A percentile compares a stretch with the other conserved stretches of the same genome.
These are phyloP conservation scores for Luehdorfia chinensis DNA, from an alignment of 1,140 invertebrate species.

Conservation along the genomic window DNA sequence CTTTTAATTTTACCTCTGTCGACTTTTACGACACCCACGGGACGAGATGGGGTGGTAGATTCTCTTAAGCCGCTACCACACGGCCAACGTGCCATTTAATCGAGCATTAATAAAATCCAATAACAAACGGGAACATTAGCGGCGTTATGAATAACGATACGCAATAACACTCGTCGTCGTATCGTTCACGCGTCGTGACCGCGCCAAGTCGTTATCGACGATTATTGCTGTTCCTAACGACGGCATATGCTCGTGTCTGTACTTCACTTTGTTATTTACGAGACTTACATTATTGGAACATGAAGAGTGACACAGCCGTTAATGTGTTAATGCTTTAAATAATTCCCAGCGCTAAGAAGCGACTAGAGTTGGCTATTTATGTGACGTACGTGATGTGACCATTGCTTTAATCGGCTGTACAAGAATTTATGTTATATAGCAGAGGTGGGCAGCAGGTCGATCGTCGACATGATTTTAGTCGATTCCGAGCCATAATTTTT, in stretches of 20 bases:
- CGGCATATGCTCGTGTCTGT: not conserved
- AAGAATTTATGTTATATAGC: too few species aligned
- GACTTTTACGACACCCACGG: too few species aligned
- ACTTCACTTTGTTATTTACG: slow-evolving; percentile 1
- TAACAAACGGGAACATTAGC: not conserved
- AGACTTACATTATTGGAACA: not conserved
- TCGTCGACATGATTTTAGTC: too few species aligned
- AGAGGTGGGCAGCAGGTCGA: too few species aligned
- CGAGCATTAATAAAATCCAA: not conserved
- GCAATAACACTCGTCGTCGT: not conserved
- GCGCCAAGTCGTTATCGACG: not conserved
- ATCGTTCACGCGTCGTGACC: not conserved
- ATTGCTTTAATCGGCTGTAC: too few species aligned
- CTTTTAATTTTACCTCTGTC: too few species aligned
- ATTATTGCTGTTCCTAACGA: not conserved
- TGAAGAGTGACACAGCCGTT: not conserved
- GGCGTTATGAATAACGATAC: not conserved
- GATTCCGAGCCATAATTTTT: too few species aligned
- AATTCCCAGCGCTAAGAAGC: not conserved
- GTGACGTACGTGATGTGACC: not conserved
- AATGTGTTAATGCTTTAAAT: not conserved
- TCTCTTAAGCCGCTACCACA: too few species aligned
- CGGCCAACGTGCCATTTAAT: not conserved
- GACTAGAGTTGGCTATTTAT: not conserved
- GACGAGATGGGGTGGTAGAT: too few species aligned